These are phyloP conservation scores for Aix galericulata DNA, from an alignment of 2,113 vertebrate genomes.

Conservation along the genomic window DNA sequence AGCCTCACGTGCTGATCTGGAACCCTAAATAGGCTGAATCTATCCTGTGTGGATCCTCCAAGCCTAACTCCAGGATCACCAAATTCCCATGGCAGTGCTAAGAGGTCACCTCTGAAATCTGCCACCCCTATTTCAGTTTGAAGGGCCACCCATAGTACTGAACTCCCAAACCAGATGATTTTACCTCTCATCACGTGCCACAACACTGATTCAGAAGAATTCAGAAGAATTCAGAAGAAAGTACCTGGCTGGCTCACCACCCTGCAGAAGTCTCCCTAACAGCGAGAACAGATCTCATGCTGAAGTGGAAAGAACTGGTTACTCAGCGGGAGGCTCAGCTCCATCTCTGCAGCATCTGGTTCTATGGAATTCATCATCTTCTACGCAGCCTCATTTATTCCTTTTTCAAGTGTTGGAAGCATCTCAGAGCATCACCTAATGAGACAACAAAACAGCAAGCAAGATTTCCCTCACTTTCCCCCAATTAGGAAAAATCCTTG, in stretches of 20 bases:
- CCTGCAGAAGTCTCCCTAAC: background rate
- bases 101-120: background rate
- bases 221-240: background rate
- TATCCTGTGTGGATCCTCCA: background rate
- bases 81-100: fast-evolving
- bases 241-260: background rate
- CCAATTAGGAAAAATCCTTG: background rate
- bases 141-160: background rate
- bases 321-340: background rate
- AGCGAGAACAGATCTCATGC: background rate
- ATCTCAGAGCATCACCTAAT: background rate
- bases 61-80: background rate
- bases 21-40: background rate
- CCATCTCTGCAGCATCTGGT: background rate
- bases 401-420: background rate
- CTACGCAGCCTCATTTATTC: background rate
- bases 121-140: background rate
- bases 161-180: background rate
- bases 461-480: background rate
- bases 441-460: background rate
- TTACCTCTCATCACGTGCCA: background rate
- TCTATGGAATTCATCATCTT: background rate
- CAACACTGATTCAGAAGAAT: background rate
- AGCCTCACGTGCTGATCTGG: background rate
- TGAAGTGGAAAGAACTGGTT: background rate